Evolutionary conservation across 1,140 invertebrate genomes (phyloP), one percentile per base, ranked within the genome.

Genomic region (Meloidogyne floridensis): DNA sequence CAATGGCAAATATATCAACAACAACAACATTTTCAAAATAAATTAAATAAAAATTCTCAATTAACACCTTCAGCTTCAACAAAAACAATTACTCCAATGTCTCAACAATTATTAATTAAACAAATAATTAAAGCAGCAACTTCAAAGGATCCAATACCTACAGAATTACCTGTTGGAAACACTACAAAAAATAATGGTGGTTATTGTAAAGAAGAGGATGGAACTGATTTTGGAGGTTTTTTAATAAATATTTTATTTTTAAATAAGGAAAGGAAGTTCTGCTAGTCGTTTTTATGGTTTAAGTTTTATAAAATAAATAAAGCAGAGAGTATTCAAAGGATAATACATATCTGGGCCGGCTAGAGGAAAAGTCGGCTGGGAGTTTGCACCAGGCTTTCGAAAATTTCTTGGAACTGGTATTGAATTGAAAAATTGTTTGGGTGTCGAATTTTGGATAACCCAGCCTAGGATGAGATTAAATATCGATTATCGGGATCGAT

Each of bases 1-100:
- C 82, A 84, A 69, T 83, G 82, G 82, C 84, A 42, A 10, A 59
- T 82, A 15, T 70, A 75, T 59, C 82, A 82, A 13, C 82, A 43
- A 53, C 80, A 56, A 32, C 78, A 65, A 42, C 73, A 56, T n/a
- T 42, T 18, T 18, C 80, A 32, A 43, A 54, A 81, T 54, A 11
- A 65, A 51, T 32, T 18, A 13, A 73, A 20, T 47, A 82, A 70
- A 18, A 42, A 2, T 43, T 11, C 18, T 42, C 80, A 10, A 6
- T 10, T 9, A 15, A 2, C 42, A 32, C 70, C 18, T 7, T 51
- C 42, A 32, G 32, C 32, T 32, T 32, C 32, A 32, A 32, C 32
- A 32, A 32, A 32, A 32, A 32, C 59, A 9, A 32, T 18, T 43
- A 10, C 20, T 18, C 72, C 77, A 47, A 7, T 11, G 8, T 9